Conservation (phyloP, 2,888 invertebrate genomes). For the Gymnocheta viridis region DNA sequence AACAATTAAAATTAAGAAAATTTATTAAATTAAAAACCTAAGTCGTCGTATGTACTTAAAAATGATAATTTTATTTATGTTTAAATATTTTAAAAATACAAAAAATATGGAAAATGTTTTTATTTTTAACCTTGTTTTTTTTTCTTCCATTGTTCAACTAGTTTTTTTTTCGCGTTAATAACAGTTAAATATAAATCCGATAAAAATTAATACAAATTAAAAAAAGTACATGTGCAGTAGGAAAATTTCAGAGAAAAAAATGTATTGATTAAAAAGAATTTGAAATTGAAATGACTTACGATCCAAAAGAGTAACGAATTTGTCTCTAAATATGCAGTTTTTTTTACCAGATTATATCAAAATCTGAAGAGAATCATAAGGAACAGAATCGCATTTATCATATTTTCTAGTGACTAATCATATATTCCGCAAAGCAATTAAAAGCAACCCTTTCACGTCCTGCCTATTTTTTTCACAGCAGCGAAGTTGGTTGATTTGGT, state of each 20-base stretch:
- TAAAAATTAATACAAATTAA: not conserved
- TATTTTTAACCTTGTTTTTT: slow-evolving; percentile 34
- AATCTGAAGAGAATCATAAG: too few species aligned
- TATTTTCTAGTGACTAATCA: too few species aligned
- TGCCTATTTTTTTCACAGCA: too few species aligned
- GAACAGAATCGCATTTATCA: too few species aligned
- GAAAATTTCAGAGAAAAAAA: not conserved
- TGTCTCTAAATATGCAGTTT: not conserved
- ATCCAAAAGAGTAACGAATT: too few species aligned
- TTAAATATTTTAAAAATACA: not conserved
- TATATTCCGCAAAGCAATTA: too few species aligned
- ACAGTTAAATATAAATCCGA: slow-evolving; percentile 41
- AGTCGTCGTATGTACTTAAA: not conserved
- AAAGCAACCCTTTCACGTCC: too few species aligned
- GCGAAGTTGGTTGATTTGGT: too few species aligned
- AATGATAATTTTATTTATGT: slow-evolving; percentile 16
- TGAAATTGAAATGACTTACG: not conserved
- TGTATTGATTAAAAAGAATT: not conserved
- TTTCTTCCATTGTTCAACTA: slow-evolving; percentile 9
- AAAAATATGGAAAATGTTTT: not conserved
- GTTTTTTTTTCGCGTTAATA: slow-evolving; percentile 34
- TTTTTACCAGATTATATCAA: too few species aligned
- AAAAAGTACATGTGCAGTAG: slow-evolving; percentile 30
- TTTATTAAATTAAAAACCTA: slow-evolving; percentile 48
- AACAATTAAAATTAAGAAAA: slow-evolving; percentile 64